Evolutionary conservation across 2,797 vertebrate species (phyloP), one percentile per base, ranked within the genome.

Genomic region (Esox masquinongy): DNA sequence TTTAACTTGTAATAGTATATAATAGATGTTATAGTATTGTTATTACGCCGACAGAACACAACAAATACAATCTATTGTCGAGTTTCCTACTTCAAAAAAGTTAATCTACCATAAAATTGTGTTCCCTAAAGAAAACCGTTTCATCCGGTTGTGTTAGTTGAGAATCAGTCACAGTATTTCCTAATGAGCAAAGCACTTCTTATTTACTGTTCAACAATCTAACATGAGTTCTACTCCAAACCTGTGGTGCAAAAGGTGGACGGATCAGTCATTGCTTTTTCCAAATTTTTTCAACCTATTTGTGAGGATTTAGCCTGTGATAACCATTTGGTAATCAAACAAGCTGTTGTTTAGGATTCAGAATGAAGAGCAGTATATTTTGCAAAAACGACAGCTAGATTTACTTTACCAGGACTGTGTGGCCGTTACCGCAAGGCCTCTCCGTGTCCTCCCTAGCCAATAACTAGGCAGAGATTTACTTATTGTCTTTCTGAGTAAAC

Each of bases 381-480:
- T 14, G 24, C 22, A 14, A 8, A 14, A 64, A 14, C n/a, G 26
- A 63, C 16, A 34, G 4, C 34, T 68, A 4, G 34, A 36, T 36
- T 68, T 15, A 67, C 43, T 70, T 3, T 11, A 29, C 26, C 34
- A 22, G 11, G 5, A 16, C 24, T 29, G 69, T 29, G 19, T 50
- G 43, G 14, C 22, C 14, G 3, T 16, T 15, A 4, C 9, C 22
- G 0, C 14, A 3, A 8, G 69, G n/a, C 16, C 74, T 29, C 81
- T 53, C 71, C 43, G 72, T 77, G 77, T 74, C 72, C 47, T 77
- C 61, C 71, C 16, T 15, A 56, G 31, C 67, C 9, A 19, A 43
- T 50, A 74, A 50, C 43, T 24, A 16, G 36, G 66, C 81, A 4
- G 69, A 83, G 80, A 89, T 89, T 85, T 75, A 88, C 86, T 19